Evolutionary conservation across 2,888 invertebrate genomes (phyloP), one percentile per base, ranked within the genome.

Genomic region (Microctonus hyperodae): DNA sequence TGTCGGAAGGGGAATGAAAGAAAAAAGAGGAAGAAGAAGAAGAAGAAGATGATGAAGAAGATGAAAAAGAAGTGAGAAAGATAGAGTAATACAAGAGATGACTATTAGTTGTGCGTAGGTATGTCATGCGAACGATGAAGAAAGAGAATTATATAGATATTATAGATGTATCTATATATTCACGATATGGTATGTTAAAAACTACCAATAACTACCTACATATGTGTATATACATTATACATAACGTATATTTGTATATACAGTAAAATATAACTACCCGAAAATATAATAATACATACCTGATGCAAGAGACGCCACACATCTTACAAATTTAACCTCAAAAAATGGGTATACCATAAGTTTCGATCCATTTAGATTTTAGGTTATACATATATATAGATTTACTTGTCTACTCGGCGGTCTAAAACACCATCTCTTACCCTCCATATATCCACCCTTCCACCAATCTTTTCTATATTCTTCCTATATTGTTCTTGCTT

Each of bases 21-120:
- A 20, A 58, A 23, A 53, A 60, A 55, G 44, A 31, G 55, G 64
- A 50, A 50, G 56, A 16, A 44, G 50, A 59, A 22, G 62, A 20
- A 61, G 35, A 53, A 62, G 58, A 62, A 25, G 33, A 50, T 63
- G 50, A 40, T 51, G 23, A 60, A 55, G 58, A 63, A 59, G 33
- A 28, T 16, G 60, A 57, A 16, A 62, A 55, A 53, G 56, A 67
- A 63, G 22, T 56, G 44, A 37, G 33, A 33, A 33, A 35, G 51
- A 60, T n/a, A 37, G 57, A 58, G 25, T 35, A 23, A 62, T n/a
- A 62, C 16, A 62, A 33, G 48, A 60, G 59, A 59, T 44, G 44
- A 59, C 35, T 62, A 62, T 51, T 53, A 33, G 62, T 31, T 50
- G 51, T 53, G 53, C 37, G 62, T 62, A 62, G 62, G 62, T 62